These are phyloP conservation scores for Sylvia atricapilla DNA, from an alignment of 2,113 vertebrate species.

Conservation along the genomic window DNA sequence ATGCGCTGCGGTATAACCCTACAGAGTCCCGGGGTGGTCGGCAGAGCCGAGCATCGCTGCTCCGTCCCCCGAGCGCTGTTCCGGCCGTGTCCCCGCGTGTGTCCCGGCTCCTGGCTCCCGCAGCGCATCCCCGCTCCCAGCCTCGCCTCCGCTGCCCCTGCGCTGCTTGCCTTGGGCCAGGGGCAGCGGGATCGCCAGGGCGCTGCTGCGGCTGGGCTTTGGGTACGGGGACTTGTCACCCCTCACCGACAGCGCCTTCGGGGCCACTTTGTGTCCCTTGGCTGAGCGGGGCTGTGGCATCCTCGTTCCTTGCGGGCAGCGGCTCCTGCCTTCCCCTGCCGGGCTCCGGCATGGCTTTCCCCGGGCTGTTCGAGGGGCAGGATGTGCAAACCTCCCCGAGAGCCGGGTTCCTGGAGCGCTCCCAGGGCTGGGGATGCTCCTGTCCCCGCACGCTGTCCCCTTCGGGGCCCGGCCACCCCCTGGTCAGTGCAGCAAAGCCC, in stretches of 20 bases:
- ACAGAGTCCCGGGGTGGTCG: neutral
- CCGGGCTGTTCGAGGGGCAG: neutral
- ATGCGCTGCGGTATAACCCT: neutral
- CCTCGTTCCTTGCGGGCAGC: neutral
- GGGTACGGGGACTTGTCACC: rapidly evolving
- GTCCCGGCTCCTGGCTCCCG: too few relatives aligned
- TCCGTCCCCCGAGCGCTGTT: rapidly evolving
- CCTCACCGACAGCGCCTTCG: rapidly evolving
- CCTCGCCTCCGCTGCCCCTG: neutral
- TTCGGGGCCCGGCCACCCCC: rapidly evolving
- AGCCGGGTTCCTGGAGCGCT: rapidly evolving
- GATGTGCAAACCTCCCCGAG: rapidly evolving
- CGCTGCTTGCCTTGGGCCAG: rapidly evolving
- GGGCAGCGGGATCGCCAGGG: too few relatives aligned
- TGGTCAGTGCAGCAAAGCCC: rapidly evolving
- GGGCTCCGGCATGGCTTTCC: neutral
- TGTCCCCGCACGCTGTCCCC: rapidly evolving
- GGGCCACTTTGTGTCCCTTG: rapidly evolving
- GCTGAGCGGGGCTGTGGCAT: too few relatives aligned
- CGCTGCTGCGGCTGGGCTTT: neutral
- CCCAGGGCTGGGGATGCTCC: neutral
- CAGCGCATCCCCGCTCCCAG: rapidly evolving
- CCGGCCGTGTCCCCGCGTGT: rapidly evolving
- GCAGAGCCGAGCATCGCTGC: neutral
- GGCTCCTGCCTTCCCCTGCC: rapidly evolving